phyloP scores from a whole-genome alignment of 2,113 vertebrate species.

The Salvelinus fontinalis region DNA sequence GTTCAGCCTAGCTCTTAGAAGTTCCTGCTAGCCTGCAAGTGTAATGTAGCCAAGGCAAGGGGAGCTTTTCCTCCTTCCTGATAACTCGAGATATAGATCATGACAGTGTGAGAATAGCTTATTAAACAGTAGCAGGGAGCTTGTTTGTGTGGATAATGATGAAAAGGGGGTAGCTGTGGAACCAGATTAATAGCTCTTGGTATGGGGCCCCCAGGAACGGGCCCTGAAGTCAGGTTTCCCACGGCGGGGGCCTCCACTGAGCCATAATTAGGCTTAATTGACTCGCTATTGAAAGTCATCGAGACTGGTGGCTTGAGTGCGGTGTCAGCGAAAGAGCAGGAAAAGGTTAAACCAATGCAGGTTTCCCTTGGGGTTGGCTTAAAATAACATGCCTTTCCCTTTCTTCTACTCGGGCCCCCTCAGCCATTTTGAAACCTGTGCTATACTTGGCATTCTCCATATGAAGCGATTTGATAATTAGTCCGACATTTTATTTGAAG shows the following conservation, averaged over 20 bases:
- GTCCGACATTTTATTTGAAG: constrained; percentile 46
- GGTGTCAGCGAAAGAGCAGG: constrained; percentile 5
- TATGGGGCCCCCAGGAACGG: background rate
- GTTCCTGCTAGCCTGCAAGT: background rate
- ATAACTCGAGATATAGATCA: background rate
- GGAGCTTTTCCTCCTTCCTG: background rate
- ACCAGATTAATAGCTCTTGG: constrained; percentile 11
- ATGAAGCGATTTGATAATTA: constrained; percentile 30
- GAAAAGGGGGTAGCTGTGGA: constrained; percentile 3
- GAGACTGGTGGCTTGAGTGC: constrained; percentile 5
- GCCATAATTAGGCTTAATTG: constrained; percentile 41
- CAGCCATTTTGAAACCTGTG: constrained; percentile 10
- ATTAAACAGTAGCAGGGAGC: constrained; percentile 29
- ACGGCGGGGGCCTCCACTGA: background rate
- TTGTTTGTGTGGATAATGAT: constrained; percentile 8
- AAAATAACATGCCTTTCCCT: constrained; percentile 6
- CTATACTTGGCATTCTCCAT: constrained; percentile 15
- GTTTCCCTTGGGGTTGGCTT: constrained; percentile 4
- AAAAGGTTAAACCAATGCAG: constrained; percentile 8
- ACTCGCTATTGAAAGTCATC: constrained; percentile 21
- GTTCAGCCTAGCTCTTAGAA: background rate
- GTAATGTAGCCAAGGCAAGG: background rate
- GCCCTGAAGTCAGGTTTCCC: background rate
- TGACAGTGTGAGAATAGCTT: constrained; percentile 20
- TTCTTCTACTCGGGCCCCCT: background rate